These are phyloP conservation scores for Danionella cerebrum DNA, from an alignment of 2,113 vertebrate species.

Conservation along the genomic window DNA sequence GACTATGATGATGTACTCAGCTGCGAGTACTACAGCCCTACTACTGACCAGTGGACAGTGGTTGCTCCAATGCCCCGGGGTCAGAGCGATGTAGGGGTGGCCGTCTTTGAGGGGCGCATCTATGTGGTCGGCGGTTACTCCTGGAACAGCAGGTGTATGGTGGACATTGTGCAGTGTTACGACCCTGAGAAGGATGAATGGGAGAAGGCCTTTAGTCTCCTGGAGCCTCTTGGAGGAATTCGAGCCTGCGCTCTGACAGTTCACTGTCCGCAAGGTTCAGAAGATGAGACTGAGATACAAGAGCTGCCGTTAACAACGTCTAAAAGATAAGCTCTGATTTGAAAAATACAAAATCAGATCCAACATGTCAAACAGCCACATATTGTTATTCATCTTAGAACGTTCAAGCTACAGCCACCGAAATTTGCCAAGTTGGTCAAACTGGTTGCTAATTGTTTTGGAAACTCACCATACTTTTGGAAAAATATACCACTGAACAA, in stretches of 20 bases:
- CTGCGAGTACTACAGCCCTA: constrained; percentile 70
- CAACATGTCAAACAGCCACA: neutral
- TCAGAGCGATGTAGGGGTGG: constrained; percentile 70
- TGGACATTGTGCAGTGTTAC: constrained; percentile 71
- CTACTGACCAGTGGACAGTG: constrained; percentile 64
- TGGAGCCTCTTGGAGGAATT: constrained; percentile 72
- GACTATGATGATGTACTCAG: constrained; percentile 71
- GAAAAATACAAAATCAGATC: neutral
- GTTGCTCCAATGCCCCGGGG: constrained; percentile 69
- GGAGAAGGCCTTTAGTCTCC: constrained; percentile 67
- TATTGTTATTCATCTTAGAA: too few relatives aligned
- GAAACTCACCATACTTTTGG: too few relatives aligned
- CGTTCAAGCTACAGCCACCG: too few relatives aligned
- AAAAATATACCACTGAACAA: too few relatives aligned
- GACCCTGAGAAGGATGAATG: constrained; percentile 63
- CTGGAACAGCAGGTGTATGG: constrained; percentile 76
- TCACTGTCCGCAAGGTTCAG: constrained; percentile 57
- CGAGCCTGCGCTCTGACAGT: constrained; percentile 71
- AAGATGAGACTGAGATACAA: constrained; percentile 61
- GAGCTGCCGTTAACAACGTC: constrained; percentile 58
- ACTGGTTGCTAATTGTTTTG: too few relatives aligned
- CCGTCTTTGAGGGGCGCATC: constrained; percentile 62
- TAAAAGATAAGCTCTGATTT: constrained; percentile 44
- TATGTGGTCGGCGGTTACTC: constrained; percentile 75
- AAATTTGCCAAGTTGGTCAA: too few relatives aligned